A percentile compares a stretch with the other conserved stretches of the same genome.
Evolutionary conservation across 2,888 invertebrate genomes (phyloP).

Genomic region (Eristalinus sepulchralis): DNA sequence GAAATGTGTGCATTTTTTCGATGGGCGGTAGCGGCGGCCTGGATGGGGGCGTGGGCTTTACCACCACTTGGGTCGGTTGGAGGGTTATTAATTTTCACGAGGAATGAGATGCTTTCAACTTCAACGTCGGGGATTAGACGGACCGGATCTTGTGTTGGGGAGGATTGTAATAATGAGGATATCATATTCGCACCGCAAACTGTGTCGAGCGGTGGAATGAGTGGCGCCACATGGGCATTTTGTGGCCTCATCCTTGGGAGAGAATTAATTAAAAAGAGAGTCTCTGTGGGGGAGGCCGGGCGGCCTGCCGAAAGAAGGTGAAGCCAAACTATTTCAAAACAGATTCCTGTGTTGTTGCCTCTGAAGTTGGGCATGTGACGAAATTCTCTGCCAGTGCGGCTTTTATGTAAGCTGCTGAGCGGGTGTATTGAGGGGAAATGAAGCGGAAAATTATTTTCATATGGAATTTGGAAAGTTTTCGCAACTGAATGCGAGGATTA

Average conservation of each 20-base stretch:
- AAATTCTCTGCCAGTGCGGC: background rate
- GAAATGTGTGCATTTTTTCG: slow-evolving; percentile 9
- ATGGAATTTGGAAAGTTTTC: background rate
- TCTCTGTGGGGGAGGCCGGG: background rate
- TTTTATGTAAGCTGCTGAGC: background rate
- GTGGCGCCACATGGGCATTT: slow-evolving; percentile 2
- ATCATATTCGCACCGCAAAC: slow-evolving; percentile 25
- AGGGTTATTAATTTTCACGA: slow-evolving; percentile 33
- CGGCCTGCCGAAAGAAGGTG: background rate
- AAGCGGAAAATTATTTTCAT: background rate
- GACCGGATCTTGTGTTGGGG: slow-evolving; percentile 25
- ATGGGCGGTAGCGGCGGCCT: background rate
- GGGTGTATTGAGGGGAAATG: background rate
- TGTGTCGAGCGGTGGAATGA: background rate
- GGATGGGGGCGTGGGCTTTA: background rate
- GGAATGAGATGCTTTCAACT: slow-evolving; percentile 11
- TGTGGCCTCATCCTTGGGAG: slow-evolving; percentile 11
- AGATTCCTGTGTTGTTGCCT: background rate
- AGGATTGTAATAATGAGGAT: slow-evolving; percentile 34
- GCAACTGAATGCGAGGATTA: background rate
- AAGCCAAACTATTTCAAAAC: background rate
- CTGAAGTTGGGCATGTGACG: background rate
- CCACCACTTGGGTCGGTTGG: slow-evolving; percentile 1
- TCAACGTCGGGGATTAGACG: background rate
- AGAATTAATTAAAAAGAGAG: slow-evolving; percentile 28